These are phyloP conservation scores for Orbicella faveolata DNA, from an alignment of 64 coral and sea anemone species.

Conservation along the genomic window DNA sequence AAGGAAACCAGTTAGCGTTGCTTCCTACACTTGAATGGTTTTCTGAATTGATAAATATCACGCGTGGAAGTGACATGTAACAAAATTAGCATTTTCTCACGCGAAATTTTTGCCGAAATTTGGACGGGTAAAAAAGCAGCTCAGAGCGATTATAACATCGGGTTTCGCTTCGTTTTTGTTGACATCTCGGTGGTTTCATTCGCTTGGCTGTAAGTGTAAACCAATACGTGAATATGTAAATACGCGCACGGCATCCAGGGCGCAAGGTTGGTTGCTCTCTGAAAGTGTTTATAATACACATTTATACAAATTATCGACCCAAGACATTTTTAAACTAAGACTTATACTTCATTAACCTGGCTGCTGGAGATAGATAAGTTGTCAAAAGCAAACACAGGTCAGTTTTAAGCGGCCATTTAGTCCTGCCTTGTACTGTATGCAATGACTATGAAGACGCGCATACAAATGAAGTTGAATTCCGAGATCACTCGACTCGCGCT, in stretches of 20 bases:
- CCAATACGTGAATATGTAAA: constrained; percentile 54
- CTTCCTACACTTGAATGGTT: constrained; percentile 34
- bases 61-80: neutral
- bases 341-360: neutral
- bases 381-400: neutral
- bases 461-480: constrained; percentile 41
- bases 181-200: constrained; percentile 15
- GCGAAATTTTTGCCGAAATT: neutral
- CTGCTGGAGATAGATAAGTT: neutral
- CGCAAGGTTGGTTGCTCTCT: neutral
- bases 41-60: neutral
- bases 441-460: constrained; percentile 34
- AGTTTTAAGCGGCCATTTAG: constrained; percentile 28
- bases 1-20: neutral
- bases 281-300: neutral
- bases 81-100: neutral
- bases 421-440: constrained; percentile 69
- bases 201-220: constrained; percentile 60
- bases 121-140: neutral
- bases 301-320: neutral
- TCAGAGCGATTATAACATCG: neutral
- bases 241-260: neutral
- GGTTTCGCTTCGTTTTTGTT: neutral
- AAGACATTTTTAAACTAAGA: neutral
- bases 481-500: constrained; percentile 13